Evolutionary conservation across 2,113 vertebrate species (phyloP), one percentile per base, ranked within the genome.

Genomic region (Cisticola juncidis): DNA sequence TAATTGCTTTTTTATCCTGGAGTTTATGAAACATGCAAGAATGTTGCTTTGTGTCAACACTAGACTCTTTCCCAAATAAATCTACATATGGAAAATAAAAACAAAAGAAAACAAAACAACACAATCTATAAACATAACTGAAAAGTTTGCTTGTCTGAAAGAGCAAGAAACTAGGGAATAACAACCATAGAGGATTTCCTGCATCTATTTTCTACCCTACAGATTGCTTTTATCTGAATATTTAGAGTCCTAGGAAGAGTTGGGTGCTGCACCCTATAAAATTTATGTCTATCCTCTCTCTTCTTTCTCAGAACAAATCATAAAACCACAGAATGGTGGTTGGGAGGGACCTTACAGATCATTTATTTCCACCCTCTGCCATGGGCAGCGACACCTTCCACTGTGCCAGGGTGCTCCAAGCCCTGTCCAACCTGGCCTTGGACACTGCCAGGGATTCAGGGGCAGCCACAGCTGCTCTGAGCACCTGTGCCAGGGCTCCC

Each of bases 11-110:
- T 90, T 77, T 48, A 36, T 82, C 45, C 10, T 51, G 64, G 31
- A 90, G 38, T 79, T 89, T 71, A 60, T 81, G 91, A 92, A 95
- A 79, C 48, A 50, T 69, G 45, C 25, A 72, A 71, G 31, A 91
- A 45, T 42, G 19, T 53, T 83, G 50, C 68, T 82, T 78, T 81
- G 23, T 82, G 73, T 85, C 78, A 92, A 29, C 70, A 45, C 28
- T 51, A 47, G 40, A 42, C 23, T 83, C 21, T 62, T 80, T 72
- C 72, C 15, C 70, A 93, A 77, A 92, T 21, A 91, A 78, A 88
- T 51, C 42, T 86, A 76, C 60, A 51, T 89, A 45, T 18, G 35
- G 82, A 47, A n/a, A 74, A 54, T 47, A 5, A 29, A 56, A 42
- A 20, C 40, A 53, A 50, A 29, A 9, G 8, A 4, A 11, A 20